A percentile compares a stretch with the other conserved stretches of the same genome.
Evolutionary conservation across 35 echinoderm and acorn worm genomes (phyloP).

Genomic region (Nesometra sesokonis): DNA sequence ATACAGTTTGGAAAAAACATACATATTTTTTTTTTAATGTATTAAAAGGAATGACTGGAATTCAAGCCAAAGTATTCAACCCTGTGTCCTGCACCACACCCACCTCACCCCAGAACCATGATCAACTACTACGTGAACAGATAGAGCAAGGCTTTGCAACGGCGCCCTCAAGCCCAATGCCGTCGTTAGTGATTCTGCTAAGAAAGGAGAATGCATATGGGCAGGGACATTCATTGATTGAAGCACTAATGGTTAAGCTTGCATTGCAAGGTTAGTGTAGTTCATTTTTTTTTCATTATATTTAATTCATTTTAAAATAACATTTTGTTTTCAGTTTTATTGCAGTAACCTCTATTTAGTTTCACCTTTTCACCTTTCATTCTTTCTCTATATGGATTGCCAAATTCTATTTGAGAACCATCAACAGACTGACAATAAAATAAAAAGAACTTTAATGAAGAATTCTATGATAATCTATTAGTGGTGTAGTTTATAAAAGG

Average conservation of each 20-base stretch:
- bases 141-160: conserved; percentile 52
- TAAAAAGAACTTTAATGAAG: no score
- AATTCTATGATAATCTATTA: no score
- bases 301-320: no score
- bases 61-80: conserved; percentile 63
- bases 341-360: no score
- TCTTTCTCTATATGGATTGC: no score
- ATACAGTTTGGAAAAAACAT: background rate
- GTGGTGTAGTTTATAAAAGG: no score
- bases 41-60: conserved; percentile 69
- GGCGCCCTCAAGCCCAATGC: conserved; percentile 65
- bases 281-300: no score
- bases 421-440: no score
- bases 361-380: no score
- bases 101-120: conserved; percentile 72
- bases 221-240: conserved; percentile 41
- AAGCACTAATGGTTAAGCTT: conserved; percentile 61
- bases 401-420: no score
- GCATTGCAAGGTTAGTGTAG: conserved; percentile 35
- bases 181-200: conserved; percentile 47
- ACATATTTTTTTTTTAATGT: no score
- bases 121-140: conserved; percentile 43
- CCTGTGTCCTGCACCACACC: conserved; percentile 88
- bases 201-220: conserved; percentile 70
- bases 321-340: no score